Base-by-base conservation (phyloP, 2,888 invertebrate genomes). In the Stomorhina lunata region DNA sequence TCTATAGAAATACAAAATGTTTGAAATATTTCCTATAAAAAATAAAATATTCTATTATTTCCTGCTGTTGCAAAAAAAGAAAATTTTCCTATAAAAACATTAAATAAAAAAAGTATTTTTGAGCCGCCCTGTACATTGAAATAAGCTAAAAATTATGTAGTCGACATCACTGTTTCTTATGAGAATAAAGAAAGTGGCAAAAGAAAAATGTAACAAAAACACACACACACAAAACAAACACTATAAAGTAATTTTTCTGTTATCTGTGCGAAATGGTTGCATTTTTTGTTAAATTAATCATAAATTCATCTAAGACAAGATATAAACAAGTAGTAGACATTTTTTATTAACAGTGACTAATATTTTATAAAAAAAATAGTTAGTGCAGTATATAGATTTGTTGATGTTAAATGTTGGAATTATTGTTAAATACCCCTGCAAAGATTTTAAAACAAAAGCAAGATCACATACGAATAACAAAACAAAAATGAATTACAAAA, bases 201-300 rank as follows among this genome's bases (percentile, higher is more conserved):
- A 65, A 48, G 25, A 27, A 63, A 43, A 72, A 45, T 72, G 5
- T 45, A 71, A 72, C 40, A 66, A 63, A 71, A 80, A 76, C 17
- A 73, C 25, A 25, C 37, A 22, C n/a, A 15, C n/a, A 25, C 20
- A 59, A 10, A 15, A 25, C 29, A 76, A 15, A 68, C 9, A 63
- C 43, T 22, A 57, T 40, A 59, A 40, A 68, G 61, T 50, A 29
- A 17, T 22, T 78, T 65, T 72, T n/a, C n/a, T 81, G 69, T 78
- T 78, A 84, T 84, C 81, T 84, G 27, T 57, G 25, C 34, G 71
- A 66, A 84, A 84, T 81, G 77, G 77, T 69, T 73, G 40, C 53
- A 55, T 63, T 72, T 65, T 73, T 76, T 57, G 34, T 68, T 80
- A 55, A 83, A 78, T 82, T 75, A 65, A 72, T 66, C 53, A 61